A percentile compares a stretch with the other conserved stretches of the same genome.
These are phyloP conservation scores for Platerodrilus igneus DNA, from an alignment of 2,888 invertebrate species.

Conservation along the genomic window DNA sequence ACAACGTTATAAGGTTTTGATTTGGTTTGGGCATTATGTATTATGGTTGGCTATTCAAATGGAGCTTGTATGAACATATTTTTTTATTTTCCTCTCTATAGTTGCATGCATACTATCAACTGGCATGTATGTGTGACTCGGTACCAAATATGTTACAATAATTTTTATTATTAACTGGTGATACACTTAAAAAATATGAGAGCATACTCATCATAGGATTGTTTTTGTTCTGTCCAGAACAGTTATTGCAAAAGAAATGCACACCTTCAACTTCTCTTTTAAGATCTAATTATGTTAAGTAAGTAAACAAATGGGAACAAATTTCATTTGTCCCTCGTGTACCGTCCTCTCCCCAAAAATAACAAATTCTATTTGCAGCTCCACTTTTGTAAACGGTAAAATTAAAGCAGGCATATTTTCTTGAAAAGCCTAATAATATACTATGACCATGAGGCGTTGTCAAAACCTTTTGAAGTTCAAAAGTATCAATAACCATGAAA, in stretches of 20 bases:
- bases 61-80: constrained; percentile 29
- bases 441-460: constrained; percentile 25
- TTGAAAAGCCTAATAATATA: constrained; percentile 23
- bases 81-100: constrained; percentile 21
- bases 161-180: neutral
- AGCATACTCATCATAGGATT: constrained; percentile 16
- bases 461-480: constrained; percentile 30
- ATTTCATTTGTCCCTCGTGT: constrained; percentile 19
- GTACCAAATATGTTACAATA: constrained; percentile 1
- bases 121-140: constrained; percentile 9
- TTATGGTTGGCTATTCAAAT: constrained; percentile 29
- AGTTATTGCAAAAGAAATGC: constrained; percentile 24
- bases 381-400: constrained; percentile 29
- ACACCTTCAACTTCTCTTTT: constrained; percentile 9
- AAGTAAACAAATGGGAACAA: constrained; percentile 18
- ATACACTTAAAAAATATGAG: constrained; percentile 13
- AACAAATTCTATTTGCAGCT: constrained; percentile 24
- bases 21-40: constrained; percentile 24
- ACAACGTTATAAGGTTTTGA: constrained; percentile 19
- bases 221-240: constrained; percentile 21
- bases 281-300: constrained; percentile 29
- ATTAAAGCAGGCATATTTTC: constrained; percentile 30
- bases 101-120: constrained; percentile 4
- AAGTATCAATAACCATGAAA: no score
- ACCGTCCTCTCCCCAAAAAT: constrained; percentile 25